Conservation (phyloP, 2,113 vertebrate species). For the Alligator mississippiensis region DNA sequence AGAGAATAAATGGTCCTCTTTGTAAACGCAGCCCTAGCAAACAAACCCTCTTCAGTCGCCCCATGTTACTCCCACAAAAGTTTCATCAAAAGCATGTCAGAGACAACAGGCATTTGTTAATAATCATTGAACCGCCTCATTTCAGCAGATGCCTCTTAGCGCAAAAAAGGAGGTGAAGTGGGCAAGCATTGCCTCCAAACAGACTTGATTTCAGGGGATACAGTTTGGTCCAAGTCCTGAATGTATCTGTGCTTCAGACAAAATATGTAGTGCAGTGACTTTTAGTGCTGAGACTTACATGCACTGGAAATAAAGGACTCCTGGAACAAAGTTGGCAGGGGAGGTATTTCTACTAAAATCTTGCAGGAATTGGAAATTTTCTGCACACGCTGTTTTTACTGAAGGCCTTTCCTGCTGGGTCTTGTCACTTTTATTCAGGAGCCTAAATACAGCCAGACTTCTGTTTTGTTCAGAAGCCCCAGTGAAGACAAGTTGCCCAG, state of each 20-base stretch:
- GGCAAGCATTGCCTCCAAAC: rapidly evolving
- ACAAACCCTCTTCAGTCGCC: neutral
- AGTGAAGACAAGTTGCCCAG: rapidly evolving
- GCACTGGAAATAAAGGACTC: neutral
- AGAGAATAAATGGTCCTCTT: neutral
- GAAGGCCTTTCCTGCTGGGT: neutral
- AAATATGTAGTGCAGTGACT: rapidly evolving
- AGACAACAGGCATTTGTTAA: neutral
- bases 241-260: rapidly evolving
- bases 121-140: rapidly evolving
- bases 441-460: neutral
- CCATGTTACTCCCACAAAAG: neutral
- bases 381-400: neutral
- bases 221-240: neutral
- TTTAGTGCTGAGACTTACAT: neutral
- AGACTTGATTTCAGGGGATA: neutral
- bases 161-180: neutral
- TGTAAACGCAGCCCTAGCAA: neutral
- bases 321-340: rapidly evolving
- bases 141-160: neutral
- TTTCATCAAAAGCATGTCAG: neutral
- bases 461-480: rapidly evolving
- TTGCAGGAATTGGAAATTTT: neutral
- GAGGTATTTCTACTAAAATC: rapidly evolving
- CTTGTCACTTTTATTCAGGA: neutral